Base-by-base conservation (phyloP, 2,888 invertebrate species). In the Aleiodes testaceus region DNA sequence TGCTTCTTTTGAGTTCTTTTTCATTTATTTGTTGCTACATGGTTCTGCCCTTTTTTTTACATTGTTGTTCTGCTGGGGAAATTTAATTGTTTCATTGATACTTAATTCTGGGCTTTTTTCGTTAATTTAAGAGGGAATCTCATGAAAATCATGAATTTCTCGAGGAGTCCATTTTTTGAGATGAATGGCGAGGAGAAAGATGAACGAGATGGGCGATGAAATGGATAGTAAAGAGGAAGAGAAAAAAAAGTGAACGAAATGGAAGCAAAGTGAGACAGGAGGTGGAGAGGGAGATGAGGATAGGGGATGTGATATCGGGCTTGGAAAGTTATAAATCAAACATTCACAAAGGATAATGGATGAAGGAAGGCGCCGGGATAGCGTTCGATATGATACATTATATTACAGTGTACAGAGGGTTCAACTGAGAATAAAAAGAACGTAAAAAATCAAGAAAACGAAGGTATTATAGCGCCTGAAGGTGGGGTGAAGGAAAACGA, bases 291-390 rank as follows among this genome's bases (percentile, higher is more conserved):
- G 42, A 12, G 18, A 44, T 18, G 42, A 45, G 47, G 66, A 47
- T 20, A n/a, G 47, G 52, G 70, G 70, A 59, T 42, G 65, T 69
- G 66, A 65, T 65, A 64, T 66, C 67, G 70, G 61, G 70, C 69
- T 72, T 69, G 70, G 72, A 69, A 69, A 69, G 74, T 76, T 76
- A 76, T 76, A 75, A 76, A 76, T 76, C 76, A 76, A 75, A 76
- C 76, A 75, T 76, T 76, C 74, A 76, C 76, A 76, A 76, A 76
- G 74, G 74, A 76, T 76, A 76, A 76, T 74, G 72, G 74, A 76
- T 76, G 76, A 73, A 75, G 70, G 69, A 73, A 73, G 66, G 73
- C 53, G 72, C 74, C 73, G 63, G 5, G 45, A 67, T 67, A 66
- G 42, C 70, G 53, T 72, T 72, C 63, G 55, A 66, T 65, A 69